Evolutionary conservation across 2,797 vertebrate species (phyloP).

Genomic region (Anguilla obscura): DNA sequence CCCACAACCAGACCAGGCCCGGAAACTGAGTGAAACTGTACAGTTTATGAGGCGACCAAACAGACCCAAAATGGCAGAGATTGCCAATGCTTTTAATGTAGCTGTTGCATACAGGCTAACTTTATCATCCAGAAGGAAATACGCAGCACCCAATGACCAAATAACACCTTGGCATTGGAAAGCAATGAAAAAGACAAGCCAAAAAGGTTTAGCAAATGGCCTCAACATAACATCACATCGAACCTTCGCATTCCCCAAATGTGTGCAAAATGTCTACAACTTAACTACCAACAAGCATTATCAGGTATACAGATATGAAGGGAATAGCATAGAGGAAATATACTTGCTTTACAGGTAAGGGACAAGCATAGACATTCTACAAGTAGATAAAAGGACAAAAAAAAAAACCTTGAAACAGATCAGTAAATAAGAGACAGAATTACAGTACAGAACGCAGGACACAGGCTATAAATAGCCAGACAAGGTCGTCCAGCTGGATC

Average conservation of each 20-base stretch:
- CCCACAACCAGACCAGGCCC: not conserved
- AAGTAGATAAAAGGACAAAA: not conserved
- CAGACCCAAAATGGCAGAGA: not conserved
- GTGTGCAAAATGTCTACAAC: too few species aligned
- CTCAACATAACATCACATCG: not conserved
- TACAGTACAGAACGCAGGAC: not conserved
- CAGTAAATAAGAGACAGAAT: not conserved
- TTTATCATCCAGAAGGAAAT: not conserved
- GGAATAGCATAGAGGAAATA: not conserved
- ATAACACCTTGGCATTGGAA: not conserved
- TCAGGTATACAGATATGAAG: not conserved
- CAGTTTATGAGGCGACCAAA: not conserved
- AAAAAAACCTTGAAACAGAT: too few species aligned
- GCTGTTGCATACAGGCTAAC: not conserved
- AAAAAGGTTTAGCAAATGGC: not conserved
- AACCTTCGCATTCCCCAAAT: too few species aligned
- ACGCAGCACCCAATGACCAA: not conserved
- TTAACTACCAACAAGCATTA: not conserved
- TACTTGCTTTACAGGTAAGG: too few species aligned
- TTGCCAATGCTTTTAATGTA: not conserved
- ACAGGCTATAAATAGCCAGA: not conserved
- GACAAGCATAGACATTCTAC: not conserved
- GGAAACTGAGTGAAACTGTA: not conserved
- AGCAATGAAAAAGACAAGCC: not conserved
- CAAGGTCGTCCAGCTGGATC: not conserved